Evolutionary conservation across 53 echinoderm and acorn worm species (phyloP), one percentile per base, ranked within the genome.

Genomic region (Holothuria leucospilota): DNA sequence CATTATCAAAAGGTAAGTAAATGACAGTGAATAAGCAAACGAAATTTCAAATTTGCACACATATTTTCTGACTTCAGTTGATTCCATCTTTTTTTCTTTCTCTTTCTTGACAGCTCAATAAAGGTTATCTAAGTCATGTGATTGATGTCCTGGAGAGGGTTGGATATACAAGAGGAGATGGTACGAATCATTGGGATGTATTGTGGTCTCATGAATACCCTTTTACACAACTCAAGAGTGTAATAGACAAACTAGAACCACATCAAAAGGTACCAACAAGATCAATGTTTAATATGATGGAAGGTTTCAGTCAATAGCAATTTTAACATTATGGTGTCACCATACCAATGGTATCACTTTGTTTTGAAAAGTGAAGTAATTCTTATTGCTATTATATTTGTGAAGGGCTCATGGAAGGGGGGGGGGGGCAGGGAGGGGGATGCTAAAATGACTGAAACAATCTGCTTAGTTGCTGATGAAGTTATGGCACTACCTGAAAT

Each of bases 171-270:
- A 82, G 93, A 39, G 96, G 94, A 62, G 94, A 87, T 21, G 87
- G 87, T 10, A 89, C 92, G 9, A 89, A 90, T 5, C 79, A 73
- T 20, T 96, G 96, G 96, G 96, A 96, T 89, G 93, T 96, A 14
- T 73, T 96, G 13, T 96, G 96, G 96, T 84, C 96, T 20, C 96
- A 96, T 91, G 96, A 96, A 56, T 96, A 96, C 59, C 96, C 96
- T 29, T 94, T 96, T 59, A 91, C 92, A 28, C 89, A 91, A 56
- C 86, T 96, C 15, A 70, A 89, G 26, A 81, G 39, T 72, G 91
- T 70, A n/a, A 91, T 96, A 20, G 65, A 59, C 18, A 82, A 82
- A 29, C 80, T 96, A 86, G 89, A 94, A 25, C 90, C 94, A 13
- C 91, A 96, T 82, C 96, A 96, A 69, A 96, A 92, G 93, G 96